Evolutionary conservation across 2,888 invertebrate species (phyloP).

Genomic region (Scaeva pyrastri): DNA sequence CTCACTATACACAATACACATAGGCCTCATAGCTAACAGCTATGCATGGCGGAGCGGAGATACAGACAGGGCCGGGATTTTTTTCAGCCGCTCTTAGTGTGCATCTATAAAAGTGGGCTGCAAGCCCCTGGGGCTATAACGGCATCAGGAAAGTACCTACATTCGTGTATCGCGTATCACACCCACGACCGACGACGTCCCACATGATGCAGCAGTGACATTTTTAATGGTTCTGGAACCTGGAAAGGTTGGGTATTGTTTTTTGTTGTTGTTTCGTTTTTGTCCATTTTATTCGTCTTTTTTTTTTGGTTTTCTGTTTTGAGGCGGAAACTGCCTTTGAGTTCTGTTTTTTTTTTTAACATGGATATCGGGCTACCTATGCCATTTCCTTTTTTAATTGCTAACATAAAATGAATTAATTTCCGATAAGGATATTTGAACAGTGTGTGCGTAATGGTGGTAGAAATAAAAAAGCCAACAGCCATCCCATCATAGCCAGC

Average conservation of each 20-base stretch:
- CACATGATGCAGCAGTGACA: conserved; percentile 53
- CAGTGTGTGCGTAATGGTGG: conserved; percentile 60
- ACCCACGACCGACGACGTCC: conserved; percentile 30
- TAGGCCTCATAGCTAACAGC: conserved; percentile 21
- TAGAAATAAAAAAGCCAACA: conserved; percentile 29
- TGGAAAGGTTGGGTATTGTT: conserved; percentile 15
- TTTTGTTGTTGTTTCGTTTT: neutral
- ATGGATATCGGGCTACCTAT: neutral
- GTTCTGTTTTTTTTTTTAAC: neutral
- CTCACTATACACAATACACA: neutral
- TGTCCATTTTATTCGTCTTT: conserved; percentile 38
- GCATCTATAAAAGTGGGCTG: conserved; percentile 47
- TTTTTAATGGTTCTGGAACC: conserved; percentile 42
- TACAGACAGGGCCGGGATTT: conserved; percentile 10
- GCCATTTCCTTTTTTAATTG: conserved; percentile 63
- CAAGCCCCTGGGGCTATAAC: conserved; percentile 50
- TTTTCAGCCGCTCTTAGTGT: conserved; percentile 22
- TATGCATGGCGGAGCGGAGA: neutral
- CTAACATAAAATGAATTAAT: conserved; percentile 73
- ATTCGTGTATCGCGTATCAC: conserved; percentile 57
- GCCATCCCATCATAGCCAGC: neutral
- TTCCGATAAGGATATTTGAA: conserved; percentile 74
- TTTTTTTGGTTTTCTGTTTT: conserved; percentile 24
- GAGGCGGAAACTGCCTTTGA: conserved; percentile 17
- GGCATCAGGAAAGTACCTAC: conserved; percentile 28